phyloP scores from a whole-genome alignment of 2,888 invertebrate genomes.

The Eucera pruinosa region DNA sequence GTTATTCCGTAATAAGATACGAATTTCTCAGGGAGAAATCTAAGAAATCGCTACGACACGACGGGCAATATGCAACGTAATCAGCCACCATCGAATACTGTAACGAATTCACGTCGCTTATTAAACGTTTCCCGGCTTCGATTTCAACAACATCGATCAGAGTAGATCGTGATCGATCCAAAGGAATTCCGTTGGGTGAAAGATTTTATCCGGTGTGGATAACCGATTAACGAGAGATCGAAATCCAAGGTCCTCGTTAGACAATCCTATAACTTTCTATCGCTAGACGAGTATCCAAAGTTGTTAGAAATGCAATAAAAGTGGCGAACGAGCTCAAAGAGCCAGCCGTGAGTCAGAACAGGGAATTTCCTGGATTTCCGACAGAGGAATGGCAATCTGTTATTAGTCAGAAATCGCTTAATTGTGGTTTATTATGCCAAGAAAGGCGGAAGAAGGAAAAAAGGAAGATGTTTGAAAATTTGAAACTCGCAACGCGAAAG shows the following conservation, averaged over 20 bases:
- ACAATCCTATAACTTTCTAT: conserved; percentile 3
- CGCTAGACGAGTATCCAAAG: background rate
- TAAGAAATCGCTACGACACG: background rate
- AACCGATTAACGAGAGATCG: background rate
- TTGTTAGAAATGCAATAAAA: conserved; percentile 26
- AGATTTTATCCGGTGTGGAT: no score
- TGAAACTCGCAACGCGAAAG: background rate
- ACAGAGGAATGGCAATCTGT: background rate
- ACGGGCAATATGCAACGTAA: no score
- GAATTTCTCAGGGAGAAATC: conserved; percentile 4
- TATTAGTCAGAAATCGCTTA: background rate
- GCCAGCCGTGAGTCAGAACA: background rate
- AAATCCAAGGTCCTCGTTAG: background rate
- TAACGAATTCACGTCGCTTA: no score
- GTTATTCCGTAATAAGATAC: background rate
- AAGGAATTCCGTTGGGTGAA: no score
- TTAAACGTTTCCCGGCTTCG: no score
- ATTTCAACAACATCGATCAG: no score
- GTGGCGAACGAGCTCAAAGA: background rate
- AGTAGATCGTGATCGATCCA: no score
- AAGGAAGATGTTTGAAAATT: background rate
- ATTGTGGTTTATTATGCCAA: conserved; percentile 6
- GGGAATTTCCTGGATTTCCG: conserved; percentile 13
- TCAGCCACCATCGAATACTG: no score
- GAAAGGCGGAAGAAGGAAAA: background rate